These are phyloP conservation scores for Cydia amplana DNA, from an alignment of 1,140 invertebrate genomes.

Conservation along the genomic window DNA sequence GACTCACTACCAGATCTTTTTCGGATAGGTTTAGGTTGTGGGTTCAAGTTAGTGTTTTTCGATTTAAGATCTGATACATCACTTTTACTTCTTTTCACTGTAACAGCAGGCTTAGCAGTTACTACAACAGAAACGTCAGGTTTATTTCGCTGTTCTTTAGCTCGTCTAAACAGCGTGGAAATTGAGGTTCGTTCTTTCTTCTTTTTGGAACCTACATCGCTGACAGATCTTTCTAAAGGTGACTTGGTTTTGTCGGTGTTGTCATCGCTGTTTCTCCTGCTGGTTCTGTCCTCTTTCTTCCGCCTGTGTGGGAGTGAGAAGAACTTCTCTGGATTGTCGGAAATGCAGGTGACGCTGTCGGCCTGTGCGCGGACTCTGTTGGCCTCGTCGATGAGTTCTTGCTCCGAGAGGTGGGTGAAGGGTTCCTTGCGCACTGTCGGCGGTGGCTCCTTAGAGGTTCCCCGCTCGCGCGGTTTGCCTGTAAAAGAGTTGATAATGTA, in stretches of 20 bases:
- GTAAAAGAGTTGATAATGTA: conserved; percentile 41
- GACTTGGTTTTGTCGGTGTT: conserved; percentile 52
- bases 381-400: conserved; percentile 86
- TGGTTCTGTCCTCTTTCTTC: conserved; percentile 68
- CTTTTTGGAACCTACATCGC: conserved; percentile 78
- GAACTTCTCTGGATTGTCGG: conserved; percentile 81
- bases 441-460: conserved; percentile 60
- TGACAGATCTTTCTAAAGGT: conserved; percentile 74
- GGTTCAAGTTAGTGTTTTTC: conserved; percentile 68
- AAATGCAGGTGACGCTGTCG: conserved; percentile 82
- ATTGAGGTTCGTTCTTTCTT: conserved; percentile 78
- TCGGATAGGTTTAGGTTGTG: conserved; percentile 64
- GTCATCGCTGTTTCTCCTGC: conserved; percentile 75
- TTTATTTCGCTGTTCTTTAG: conserved; percentile 62
- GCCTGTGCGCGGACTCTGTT: conserved; percentile 84
- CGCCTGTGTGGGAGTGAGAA: conserved; percentile 82
- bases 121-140: conserved; percentile 69
- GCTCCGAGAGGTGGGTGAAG: conserved; percentile 81
- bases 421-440: conserved; percentile 83
- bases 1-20: conserved; percentile 78
- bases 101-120: conserved; percentile 61
- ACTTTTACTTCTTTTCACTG: conserved; percentile 83
- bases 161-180: conserved; percentile 81
- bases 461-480: conserved; percentile 75
- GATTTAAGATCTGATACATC: conserved; percentile 83